Evolutionary conservation across 1,140 invertebrate genomes (phyloP), one percentile per base, ranked within the genome.

Genomic region (Magallana gigas): DNA sequence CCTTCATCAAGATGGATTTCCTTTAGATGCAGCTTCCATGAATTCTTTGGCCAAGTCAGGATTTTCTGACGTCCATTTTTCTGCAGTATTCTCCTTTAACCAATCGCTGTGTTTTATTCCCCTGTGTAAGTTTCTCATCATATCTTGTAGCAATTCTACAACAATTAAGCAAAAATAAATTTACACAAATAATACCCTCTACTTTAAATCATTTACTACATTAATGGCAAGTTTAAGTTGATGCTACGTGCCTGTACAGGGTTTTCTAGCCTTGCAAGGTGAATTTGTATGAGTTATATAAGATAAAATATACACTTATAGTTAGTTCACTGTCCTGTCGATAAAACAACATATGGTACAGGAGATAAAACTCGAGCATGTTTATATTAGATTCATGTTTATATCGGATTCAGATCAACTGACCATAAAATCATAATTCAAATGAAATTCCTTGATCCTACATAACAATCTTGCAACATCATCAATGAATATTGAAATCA

Each of bases 61-160:
- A 84, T 92, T 91, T 64, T 91, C 90, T 59, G 83, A 16, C 9
- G 84, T 88, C 90, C 90, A 92, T 81, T 90, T 90, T 18, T 91
- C 89, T 12, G 91, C 60, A n/a, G 91, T 92, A 86, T 92, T 92
- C 48, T 90, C 57, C 57, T 91, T 80, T 57, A 92, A 68, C 91
- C 91, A 92, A 58, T 91, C 89, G 6, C 88, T 88, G n/a, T n/a
- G 57, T 6, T 84, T 84, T 23, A 92, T 91, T 62, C 90, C 90
- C 16, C 88, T 57, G 18, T 88, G 57, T 12, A 92, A 80, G 9
- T 57, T 83, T 90, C 56, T 90, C 85, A 80, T 62, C 59, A 18
- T 88, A 62, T 59, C 83, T 88, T 90, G 85, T 62, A 89, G 84
- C 57, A 76, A 18, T 58, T 80, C 29, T 80, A 81, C 36, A 58